phyloP scores from a whole-genome alignment of 2,888 invertebrate genomes.

The Erannis defoliaria region DNA sequence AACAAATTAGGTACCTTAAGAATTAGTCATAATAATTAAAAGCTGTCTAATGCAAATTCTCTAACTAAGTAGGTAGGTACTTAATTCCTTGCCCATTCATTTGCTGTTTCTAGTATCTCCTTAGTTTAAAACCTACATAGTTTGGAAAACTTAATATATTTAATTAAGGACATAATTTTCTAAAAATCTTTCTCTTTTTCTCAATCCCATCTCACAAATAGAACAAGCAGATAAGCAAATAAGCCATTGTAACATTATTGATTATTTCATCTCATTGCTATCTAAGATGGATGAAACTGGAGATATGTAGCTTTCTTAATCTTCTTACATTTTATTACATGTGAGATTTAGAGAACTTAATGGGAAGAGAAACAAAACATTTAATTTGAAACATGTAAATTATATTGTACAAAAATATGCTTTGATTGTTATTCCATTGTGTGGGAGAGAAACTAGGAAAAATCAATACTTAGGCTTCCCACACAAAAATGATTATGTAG shows the following conservation, averaged over 20 bases:
- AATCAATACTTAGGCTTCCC: conserved; percentile 77
- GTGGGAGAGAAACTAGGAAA: conserved; percentile 67
- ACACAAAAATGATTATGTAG: conserved; percentile 44
- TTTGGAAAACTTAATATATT: neutral
- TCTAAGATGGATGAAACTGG: conserved; percentile 33
- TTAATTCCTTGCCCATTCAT: neutral
- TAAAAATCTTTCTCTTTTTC: conserved; percentile 7
- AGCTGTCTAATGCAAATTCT: too few species aligned
- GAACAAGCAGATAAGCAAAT: conserved; percentile 27
- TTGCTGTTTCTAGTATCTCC: too few species aligned
- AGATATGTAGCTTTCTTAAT: neutral
- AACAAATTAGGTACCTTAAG: too few species aligned
- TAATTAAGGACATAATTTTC: neutral
- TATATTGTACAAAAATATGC: conserved; percentile 3
- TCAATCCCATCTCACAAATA: conserved; percentile 12
- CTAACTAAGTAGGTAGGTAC: too few species aligned
- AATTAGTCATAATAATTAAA: too few species aligned
- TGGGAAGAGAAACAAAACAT: neutral
- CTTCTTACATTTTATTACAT: neutral
- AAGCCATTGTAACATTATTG: conserved; percentile 30
- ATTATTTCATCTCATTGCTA: conserved; percentile 28
- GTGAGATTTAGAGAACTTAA: neutral
- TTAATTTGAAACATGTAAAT: neutral
- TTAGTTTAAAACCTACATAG: neutral
- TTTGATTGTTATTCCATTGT: conserved; percentile 63